These are phyloP conservation scores for Drosophila malerkotliana DNA, from an alignment of 1,140 invertebrate genomes.

Conservation along the genomic window DNA sequence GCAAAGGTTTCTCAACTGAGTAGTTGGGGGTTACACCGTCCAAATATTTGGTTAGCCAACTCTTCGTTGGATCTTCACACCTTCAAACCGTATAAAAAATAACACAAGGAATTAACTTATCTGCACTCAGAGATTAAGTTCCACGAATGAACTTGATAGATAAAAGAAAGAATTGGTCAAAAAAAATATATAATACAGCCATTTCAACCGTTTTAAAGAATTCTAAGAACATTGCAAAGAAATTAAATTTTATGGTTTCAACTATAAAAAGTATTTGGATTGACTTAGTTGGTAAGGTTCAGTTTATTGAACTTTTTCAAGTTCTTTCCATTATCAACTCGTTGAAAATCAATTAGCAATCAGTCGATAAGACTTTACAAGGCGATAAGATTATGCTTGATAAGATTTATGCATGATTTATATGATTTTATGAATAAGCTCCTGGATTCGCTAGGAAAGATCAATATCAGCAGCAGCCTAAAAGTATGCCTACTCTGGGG, in stretches of 20 bases:
- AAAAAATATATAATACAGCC: background rate
- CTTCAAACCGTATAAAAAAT: constrained; percentile 23
- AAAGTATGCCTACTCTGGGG: constrained; percentile 58
- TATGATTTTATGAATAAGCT: background rate
- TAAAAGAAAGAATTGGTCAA: constrained; percentile 22
- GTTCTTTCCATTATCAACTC: constrained; percentile 20
- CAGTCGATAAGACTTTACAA: constrained; percentile 20
- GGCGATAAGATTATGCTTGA: constrained; percentile 1
- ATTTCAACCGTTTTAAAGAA: background rate
- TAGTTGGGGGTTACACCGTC: constrained; percentile 3
- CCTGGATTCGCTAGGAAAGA: background rate
- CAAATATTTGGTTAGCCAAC: constrained; percentile 13
- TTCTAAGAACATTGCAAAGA: background rate
- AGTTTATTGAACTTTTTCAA: constrained; percentile 24
- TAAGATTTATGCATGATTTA: constrained; percentile 18
- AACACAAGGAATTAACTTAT: constrained; percentile 36
- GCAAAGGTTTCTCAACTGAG: background rate
- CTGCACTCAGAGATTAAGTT: constrained; percentile 47
- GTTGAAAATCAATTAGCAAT: constrained; percentile 60
- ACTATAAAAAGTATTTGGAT: background rate
- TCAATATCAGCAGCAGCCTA: constrained; percentile 25
- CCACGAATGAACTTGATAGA: constrained; percentile 30
- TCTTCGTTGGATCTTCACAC: constrained; percentile 38
- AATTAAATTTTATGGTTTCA: background rate
- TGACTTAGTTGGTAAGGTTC: background rate